phyloP scores from a whole-genome alignment of 2,113 vertebrate genomes.

The Origma solitaria region DNA sequence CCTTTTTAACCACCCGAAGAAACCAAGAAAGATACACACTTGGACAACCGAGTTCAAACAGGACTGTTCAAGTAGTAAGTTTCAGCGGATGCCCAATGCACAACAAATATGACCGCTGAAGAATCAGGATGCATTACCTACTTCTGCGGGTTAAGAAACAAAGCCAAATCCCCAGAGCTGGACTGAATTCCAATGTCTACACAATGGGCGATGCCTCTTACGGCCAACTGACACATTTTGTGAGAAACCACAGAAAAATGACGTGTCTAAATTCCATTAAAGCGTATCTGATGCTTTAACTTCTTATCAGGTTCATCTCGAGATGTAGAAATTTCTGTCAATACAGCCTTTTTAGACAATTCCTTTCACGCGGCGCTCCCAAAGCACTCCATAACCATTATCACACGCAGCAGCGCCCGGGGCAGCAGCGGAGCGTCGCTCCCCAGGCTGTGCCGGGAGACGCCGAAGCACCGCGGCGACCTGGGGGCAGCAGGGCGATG shows the following conservation, averaged over 20 bases:
- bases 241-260: background rate
- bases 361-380: background rate
- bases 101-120: rapidly evolving
- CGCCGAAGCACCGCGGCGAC: background rate
- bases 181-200: background rate
- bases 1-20: background rate
- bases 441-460: rapidly evolving
- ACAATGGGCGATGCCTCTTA: background rate
- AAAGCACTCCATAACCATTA: background rate
- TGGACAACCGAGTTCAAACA: rapidly evolving
- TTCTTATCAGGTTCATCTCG: background rate
- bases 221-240: background rate
- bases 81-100: background rate
- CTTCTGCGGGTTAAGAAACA: background rate
- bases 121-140: background rate
- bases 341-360: background rate
- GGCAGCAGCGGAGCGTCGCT: background rate
- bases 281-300: background rate
- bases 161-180: background rate
- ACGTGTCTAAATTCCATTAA: rapidly evolving
- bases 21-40: background rate
- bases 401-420: background rate
- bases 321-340: background rate
- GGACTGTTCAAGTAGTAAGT: background rate
- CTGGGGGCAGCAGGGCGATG: background rate